Percentiles rank a stretch among this genome's conserved stretches.
Conservation (phyloP, 53 echinoderm and acorn worm species). For the Henricia sp. region DNA sequence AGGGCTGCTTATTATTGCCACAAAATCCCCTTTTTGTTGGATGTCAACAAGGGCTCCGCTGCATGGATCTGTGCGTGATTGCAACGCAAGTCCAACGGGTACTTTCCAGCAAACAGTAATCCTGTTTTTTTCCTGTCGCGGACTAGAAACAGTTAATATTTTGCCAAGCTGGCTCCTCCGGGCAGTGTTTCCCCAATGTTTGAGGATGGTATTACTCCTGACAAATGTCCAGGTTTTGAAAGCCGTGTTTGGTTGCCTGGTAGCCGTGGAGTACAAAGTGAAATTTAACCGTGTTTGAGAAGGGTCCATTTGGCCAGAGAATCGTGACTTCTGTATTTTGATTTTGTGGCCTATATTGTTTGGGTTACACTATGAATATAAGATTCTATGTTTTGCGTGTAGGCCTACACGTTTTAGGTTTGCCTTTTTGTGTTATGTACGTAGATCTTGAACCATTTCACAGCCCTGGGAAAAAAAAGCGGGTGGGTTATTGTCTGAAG, state of each 20-base stretch:
- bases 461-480: too few species aligned
- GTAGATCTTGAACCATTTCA: too few species aligned
- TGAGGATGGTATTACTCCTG: not conserved
- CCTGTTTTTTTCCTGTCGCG: not conserved
- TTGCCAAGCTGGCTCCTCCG: not conserved
- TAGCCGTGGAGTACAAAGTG: not conserved
- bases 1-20: not conserved
- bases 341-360: not conserved
- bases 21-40: not conserved
- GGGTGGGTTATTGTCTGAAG: too few species aligned
- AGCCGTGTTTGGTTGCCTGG: not conserved
- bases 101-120: not conserved
- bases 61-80: not conserved
- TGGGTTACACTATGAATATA: too few species aligned
- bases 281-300: not conserved
- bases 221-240: constrained; percentile 5
- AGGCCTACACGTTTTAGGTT: too few species aligned
- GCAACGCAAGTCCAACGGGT: not conserved
- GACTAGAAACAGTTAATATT: constrained; percentile 15
- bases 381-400: too few species aligned
- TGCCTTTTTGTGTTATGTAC: too few species aligned
- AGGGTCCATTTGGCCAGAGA: not conserved
- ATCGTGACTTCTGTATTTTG: not conserved
- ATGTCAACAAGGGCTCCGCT: not conserved
- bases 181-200: not conserved